phyloP scores from a whole-genome alignment of 2,113 vertebrate species.

The Tachysurus fulvidraco region DNA sequence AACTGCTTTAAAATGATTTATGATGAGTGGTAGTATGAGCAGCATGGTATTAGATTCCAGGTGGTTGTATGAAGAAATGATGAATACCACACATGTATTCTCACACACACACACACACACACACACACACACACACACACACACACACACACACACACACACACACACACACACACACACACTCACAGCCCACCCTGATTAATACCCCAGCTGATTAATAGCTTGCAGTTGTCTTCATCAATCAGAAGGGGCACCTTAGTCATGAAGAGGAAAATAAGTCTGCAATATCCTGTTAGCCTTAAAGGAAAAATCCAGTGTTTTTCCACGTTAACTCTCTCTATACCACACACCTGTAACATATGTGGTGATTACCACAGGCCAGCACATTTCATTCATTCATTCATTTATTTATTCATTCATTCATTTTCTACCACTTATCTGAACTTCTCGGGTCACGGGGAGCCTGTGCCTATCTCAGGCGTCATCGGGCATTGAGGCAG shows the following conservation, averaged over 20 bases:
- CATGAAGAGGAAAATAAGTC: constrained; percentile 21
- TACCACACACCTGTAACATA: background rate
- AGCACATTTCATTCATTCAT: no score
- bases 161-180: constrained; percentile 6
- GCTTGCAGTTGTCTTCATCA: constrained; percentile 46
- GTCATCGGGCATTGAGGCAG: no score
- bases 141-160: background rate
- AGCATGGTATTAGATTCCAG: constrained; percentile 13
- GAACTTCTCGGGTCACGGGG: no score
- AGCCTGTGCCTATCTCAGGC: no score
- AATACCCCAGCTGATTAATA: constrained; percentile 39
- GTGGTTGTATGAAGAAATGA: constrained; percentile 8
- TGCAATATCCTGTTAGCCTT: background rate
- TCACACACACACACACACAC: constrained; percentile 3
- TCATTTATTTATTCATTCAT: no score
- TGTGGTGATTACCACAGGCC: background rate
- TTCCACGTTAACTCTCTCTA: background rate
- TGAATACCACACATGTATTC: background rate
- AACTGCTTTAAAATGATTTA: constrained; percentile 21
- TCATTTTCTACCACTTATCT: no score
- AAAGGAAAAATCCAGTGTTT: background rate
- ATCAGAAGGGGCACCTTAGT: constrained; percentile 29
- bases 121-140: background rate
- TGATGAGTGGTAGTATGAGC: background rate
- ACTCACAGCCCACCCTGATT: constrained; percentile 31